Percentiles rank a stretch among this genome's conserved stretches.
These are phyloP conservation scores for Temnothorax nylanderi DNA, from an alignment of 1,140 invertebrate species.

Conservation along the genomic window DNA sequence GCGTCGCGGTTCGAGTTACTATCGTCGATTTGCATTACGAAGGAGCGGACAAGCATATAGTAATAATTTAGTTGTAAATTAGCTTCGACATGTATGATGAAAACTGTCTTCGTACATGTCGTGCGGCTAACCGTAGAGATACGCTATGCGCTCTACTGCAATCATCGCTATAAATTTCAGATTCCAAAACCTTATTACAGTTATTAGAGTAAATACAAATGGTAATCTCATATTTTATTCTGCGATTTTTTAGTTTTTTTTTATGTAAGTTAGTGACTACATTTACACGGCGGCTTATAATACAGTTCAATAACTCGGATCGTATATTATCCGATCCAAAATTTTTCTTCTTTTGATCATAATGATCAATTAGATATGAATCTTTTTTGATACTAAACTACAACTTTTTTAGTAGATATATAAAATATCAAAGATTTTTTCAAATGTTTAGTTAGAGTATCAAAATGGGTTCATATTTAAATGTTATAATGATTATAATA, in stretches of 20 bases:
- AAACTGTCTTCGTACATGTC: neutral
- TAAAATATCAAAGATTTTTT: no score
- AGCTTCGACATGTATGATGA: neutral
- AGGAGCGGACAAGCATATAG: neutral
- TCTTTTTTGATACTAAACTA: no score
- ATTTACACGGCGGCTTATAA: no score
- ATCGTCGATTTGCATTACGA: neutral
- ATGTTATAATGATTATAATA: no score
- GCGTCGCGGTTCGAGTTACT: neutral
- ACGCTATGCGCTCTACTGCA: neutral
- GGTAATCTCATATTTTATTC: neutral
- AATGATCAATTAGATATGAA: no score
- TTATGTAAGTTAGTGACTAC: neutral
- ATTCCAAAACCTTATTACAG: neutral
- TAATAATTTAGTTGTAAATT: constrained; percentile 4
- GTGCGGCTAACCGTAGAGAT: neutral
- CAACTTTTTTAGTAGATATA: no score
- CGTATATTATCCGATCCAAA: no score
- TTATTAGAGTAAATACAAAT: neutral
- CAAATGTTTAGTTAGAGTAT: no score
- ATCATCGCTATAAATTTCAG: neutral
- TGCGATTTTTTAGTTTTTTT: neutral
- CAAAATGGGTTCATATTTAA: no score
- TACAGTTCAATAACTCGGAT: no score
- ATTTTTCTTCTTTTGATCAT: no score